Evolutionary conservation across 2,113 vertebrate species (phyloP).

Genomic region (Ornithorhynchus anatinus): DNA sequence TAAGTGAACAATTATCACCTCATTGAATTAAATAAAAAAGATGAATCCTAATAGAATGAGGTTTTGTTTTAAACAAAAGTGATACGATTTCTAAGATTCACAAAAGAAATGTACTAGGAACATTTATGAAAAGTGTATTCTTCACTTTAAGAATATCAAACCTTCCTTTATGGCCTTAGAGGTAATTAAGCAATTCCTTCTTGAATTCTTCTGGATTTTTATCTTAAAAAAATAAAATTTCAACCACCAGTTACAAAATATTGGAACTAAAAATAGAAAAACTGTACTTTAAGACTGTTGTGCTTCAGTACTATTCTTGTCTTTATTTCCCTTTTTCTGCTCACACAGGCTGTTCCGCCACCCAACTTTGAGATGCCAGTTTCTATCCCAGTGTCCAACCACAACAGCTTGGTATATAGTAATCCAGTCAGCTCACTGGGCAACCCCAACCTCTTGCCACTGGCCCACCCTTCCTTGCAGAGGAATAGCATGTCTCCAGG

Average conservation of each 20-base stretch:
- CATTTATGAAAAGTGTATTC: slow-evolving; percentile 25
- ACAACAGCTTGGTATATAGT: slow-evolving; percentile 95
- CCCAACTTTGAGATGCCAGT: slow-evolving; percentile 98
- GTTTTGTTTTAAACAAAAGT: slow-evolving; percentile 55
- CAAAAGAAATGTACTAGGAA: slow-evolving; percentile 24
- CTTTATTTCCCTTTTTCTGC: slow-evolving; percentile 52
- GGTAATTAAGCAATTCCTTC: background rate
- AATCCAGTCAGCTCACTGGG: slow-evolving; percentile 92
- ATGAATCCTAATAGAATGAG: slow-evolving; percentile 45
- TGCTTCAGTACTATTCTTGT: slow-evolving; percentile 37
- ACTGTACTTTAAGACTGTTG: slow-evolving; percentile 32
- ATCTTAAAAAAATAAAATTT: background rate
- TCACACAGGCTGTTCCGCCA: slow-evolving; percentile 88
- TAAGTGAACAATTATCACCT: slow-evolving; percentile 62
- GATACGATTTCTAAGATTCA: slow-evolving; percentile 19
- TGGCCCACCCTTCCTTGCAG: slow-evolving; percentile 95
- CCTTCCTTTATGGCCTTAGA: background rate
- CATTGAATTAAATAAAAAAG: slow-evolving; percentile 57
- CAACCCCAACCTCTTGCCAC: slow-evolving; percentile 95
- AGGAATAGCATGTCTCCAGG: slow-evolving; percentile 99
- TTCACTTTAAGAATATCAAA: slow-evolving; percentile 27
- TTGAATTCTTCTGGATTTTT: slow-evolving; percentile 9
- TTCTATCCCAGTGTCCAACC: slow-evolving; percentile 97
- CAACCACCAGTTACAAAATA: slow-evolving; percentile 33
- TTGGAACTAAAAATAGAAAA: slow-evolving; percentile 42